Conservation (phyloP, 2,113 vertebrate genomes). For the Myocastor coypus region DNA sequence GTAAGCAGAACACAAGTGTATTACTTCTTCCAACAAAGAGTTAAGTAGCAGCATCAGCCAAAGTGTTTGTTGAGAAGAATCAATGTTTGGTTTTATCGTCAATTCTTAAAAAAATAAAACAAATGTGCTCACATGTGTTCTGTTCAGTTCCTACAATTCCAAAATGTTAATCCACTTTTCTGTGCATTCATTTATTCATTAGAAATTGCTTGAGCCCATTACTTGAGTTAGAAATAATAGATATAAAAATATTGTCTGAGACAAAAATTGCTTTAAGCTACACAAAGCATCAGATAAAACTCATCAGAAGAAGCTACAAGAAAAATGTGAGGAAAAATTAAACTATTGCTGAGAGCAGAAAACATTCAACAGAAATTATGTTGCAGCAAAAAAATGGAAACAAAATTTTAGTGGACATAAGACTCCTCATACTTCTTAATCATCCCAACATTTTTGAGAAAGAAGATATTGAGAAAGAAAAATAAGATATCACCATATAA, state of each 20-base stretch:
- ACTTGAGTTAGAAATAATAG: not conserved
- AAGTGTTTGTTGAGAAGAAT: not conserved
- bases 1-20: not conserved
- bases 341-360: not conserved
- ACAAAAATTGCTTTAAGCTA: not conserved
- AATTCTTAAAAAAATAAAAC: not conserved
- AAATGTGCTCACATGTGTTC: not conserved
- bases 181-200: not conserved
- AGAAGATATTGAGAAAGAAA: conserved; percentile 46
- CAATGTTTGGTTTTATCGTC: not conserved
- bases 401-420: not conserved
- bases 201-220: not conserved
- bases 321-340: not conserved
- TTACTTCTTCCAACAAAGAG: not conserved
- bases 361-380: not conserved
- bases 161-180: not conserved
- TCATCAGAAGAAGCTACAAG: not conserved
- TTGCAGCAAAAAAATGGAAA: not conserved
- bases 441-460: not conserved
- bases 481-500: not conserved
- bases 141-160: not conserved
- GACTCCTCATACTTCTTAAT: not conserved
- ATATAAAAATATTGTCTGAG: not conserved
- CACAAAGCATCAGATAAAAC: not conserved
- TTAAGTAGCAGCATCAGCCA: not conserved